Evolutionary conservation across 1,140 invertebrate genomes (phyloP).

Genomic region (Micrasema minimum): DNA sequence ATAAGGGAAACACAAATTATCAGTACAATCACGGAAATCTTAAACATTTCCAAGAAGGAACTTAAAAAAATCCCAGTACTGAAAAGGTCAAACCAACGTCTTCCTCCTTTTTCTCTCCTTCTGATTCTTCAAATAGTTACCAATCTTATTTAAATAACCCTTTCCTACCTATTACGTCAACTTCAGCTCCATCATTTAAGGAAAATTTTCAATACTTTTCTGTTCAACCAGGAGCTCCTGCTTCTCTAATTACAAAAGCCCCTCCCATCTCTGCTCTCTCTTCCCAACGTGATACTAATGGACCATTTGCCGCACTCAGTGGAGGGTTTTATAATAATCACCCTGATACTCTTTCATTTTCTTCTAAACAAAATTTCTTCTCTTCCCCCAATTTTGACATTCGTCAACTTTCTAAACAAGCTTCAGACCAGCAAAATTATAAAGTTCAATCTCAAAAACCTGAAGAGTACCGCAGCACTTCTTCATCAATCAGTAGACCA

Average conservation of each 20-base stretch:
- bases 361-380: slow-evolving; percentile 34
- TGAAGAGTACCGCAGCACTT: neutral
- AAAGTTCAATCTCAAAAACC: slow-evolving; percentile 38
- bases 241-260: slow-evolving; percentile 62
- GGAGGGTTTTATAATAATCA: slow-evolving; percentile 69
- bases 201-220: slow-evolving; percentile 51
- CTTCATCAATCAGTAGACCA: slow-evolving; percentile 21
- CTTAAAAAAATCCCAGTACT: slow-evolving; percentile 8
- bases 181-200: slow-evolving; percentile 38
- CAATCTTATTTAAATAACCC: slow-evolving; percentile 40
- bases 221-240: slow-evolving; percentile 34
- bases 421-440: slow-evolving; percentile 42
- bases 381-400: slow-evolving; percentile 35
- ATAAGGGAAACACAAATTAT: neutral
- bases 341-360: slow-evolving; percentile 54
- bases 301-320: slow-evolving; percentile 63
- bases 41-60: slow-evolving; percentile 22
- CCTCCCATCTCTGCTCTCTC: slow-evolving; percentile 65
- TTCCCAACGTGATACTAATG: slow-evolving; percentile 56
- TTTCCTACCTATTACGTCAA: slow-evolving; percentile 37
- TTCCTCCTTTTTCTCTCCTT: slow-evolving; percentile 8
- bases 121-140: neutral
- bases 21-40: slow-evolving; percentile 32
- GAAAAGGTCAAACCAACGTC: slow-evolving; percentile 37
- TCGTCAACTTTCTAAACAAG: slow-evolving; percentile 34